Conservation (phyloP, 2,888 invertebrate species). For the Standfussiana lucernea region DNA sequence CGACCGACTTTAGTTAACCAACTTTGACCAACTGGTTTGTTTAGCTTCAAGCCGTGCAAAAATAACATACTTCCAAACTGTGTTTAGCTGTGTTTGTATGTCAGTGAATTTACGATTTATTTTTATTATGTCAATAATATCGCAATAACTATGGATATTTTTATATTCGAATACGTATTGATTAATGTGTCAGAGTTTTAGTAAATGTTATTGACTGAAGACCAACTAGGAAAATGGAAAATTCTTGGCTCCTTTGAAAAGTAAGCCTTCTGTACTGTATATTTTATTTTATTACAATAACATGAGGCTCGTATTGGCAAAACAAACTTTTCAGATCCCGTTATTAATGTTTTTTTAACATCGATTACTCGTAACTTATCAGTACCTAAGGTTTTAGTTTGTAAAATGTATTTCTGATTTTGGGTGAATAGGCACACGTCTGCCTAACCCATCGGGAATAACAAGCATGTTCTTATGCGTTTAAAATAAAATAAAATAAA, state of each 20-base stretch:
- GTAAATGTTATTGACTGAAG: neutral
- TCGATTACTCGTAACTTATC: slow-evolving; percentile 12
- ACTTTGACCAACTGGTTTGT: neutral
- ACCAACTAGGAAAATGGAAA: neutral
- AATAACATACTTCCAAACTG: neutral
- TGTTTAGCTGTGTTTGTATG: too few relatives aligned
- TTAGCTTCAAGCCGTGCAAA: neutral
- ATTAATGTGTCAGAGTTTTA: neutral
- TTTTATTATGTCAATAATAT: neutral
- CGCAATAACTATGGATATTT: neutral
- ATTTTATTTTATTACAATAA: neutral
- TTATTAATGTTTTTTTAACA: slow-evolving; percentile 27
- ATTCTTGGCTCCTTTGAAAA: neutral
- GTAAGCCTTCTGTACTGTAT: slow-evolving; percentile 16
- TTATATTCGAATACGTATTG: neutral
- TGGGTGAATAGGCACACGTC: neutral
- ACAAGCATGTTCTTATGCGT: neutral
- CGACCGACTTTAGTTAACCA: neutral
- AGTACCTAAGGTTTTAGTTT: neutral
- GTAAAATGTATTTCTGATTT: neutral
- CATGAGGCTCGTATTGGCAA: neutral
- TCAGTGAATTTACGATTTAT: neutral
- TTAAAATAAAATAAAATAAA: too few relatives aligned
- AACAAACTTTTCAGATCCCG: slow-evolving; percentile 29
- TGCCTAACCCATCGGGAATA: neutral